Conservation (phyloP, 2,113 vertebrate species). For the Phylloscopus whistleri region DNA sequence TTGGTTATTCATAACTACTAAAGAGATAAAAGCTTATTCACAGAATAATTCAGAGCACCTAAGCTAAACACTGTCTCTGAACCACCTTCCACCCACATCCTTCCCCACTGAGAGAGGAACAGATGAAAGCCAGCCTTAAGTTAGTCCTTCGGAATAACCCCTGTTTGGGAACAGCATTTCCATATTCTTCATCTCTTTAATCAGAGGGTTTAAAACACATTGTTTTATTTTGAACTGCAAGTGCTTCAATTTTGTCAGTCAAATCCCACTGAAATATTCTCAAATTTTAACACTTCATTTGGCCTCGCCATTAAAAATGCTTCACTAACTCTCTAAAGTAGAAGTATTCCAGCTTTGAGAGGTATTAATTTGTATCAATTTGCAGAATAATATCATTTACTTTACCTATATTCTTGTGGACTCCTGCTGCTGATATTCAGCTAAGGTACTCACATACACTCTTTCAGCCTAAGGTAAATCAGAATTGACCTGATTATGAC, state of each 20-base stretch:
- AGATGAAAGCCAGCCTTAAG: background rate
- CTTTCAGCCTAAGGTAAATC: background rate
- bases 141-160: background rate
- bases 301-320: background rate
- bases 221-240: background rate
- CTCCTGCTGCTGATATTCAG: background rate
- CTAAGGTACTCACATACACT: background rate
- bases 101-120: background rate
- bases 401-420: background rate
- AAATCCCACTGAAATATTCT: background rate
- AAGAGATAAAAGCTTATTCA: conserved; percentile 27
- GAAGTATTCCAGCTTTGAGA: background rate
- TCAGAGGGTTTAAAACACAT: background rate
- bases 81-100: background rate
- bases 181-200: background rate
- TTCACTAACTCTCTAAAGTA: background rate
- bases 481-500: background rate
- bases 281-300: background rate
- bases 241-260: background rate
- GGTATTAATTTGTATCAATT: background rate
- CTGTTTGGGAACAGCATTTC: background rate
- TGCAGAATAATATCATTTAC: background rate
- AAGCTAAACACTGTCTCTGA: conserved; percentile 4
- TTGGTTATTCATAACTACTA: conserved; percentile 11
- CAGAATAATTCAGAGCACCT: conserved; percentile 17